A percentile compares a stretch with the other conserved stretches of the same genome.
Evolutionary conservation across 2,888 invertebrate genomes (phyloP).

Genomic region (Junonia oenone): DNA sequence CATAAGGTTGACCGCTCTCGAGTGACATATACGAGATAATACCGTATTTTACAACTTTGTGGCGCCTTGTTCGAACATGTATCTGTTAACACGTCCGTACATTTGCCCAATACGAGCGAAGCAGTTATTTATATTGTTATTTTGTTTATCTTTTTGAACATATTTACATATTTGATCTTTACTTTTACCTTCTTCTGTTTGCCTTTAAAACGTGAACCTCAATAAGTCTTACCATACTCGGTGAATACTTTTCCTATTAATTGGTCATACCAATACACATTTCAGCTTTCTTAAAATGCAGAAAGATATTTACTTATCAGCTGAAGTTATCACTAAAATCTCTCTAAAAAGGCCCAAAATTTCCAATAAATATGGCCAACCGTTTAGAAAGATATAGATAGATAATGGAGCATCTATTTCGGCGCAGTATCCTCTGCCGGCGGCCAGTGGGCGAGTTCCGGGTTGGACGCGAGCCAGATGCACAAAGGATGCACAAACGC

Average conservation of each 20-base stretch:
- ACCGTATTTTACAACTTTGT: neutral
- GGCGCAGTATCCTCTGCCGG: conserved; percentile 29
- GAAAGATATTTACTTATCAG: too few relatives aligned
- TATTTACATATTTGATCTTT: neutral
- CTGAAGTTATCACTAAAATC: too few relatives aligned
- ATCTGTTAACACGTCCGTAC: neutral
- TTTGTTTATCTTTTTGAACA: neutral
- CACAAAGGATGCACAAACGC: conserved; percentile 57
- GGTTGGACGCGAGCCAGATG: conserved; percentile 59
- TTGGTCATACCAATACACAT: too few relatives aligned
- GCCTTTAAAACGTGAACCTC: neutral
- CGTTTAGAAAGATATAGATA: conserved; percentile 1
- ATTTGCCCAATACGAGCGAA: neutral
- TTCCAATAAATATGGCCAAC: neutral
- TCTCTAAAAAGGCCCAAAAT: neutral
- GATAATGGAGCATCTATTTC: conserved; percentile 28
- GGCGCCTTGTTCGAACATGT: neutral
- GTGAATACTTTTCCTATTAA: too few relatives aligned
- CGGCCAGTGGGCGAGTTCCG: conserved; percentile 45
- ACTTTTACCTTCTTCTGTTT: neutral
- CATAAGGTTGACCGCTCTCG: conserved; percentile 6
- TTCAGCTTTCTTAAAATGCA: too few relatives aligned
- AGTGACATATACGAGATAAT: conserved; percentile 7
- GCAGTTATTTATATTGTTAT: neutral
- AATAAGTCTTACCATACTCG: too few relatives aligned